Evolutionary conservation across 2,888 invertebrate genomes (phyloP).

Genomic region (Frankliniella intonsa): DNA sequence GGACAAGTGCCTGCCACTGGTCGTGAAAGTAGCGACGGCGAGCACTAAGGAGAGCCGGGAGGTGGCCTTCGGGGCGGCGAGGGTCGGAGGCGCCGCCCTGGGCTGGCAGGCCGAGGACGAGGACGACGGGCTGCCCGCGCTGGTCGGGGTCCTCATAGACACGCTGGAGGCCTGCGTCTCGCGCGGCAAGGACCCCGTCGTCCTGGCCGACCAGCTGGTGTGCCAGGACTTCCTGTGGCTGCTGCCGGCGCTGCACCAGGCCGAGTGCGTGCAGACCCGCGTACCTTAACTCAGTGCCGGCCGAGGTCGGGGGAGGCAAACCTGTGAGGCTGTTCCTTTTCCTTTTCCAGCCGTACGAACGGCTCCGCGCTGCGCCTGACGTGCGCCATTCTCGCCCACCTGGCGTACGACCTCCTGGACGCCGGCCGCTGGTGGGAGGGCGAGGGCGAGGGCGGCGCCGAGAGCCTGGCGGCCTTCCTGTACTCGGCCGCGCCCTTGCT

Average conservation of each 20-base stretch:
- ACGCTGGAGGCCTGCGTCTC: background rate
- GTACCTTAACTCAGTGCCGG: too few relatives aligned
- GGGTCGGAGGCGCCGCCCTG: too few relatives aligned
- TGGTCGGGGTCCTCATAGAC: background rate
- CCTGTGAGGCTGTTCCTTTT: too few relatives aligned
- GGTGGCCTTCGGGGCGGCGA: background rate
- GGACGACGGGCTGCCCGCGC: background rate
- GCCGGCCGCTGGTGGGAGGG: background rate
- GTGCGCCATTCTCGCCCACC: background rate
- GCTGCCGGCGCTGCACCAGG: background rate
- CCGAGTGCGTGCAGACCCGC: background rate
- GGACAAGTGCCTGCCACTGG: background rate
- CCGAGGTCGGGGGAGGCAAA: too few relatives aligned
- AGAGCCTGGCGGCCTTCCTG: background rate
- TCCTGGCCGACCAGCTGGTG: background rate
- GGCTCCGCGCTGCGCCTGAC: background rate
- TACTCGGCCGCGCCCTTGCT: background rate
- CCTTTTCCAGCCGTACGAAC: background rate
- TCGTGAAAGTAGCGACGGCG: background rate
- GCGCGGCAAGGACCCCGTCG: background rate
- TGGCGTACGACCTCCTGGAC: conserved; percentile 4
- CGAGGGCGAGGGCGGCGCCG: background rate
- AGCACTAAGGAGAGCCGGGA: background rate
- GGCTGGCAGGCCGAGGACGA: background rate
- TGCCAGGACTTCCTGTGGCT: background rate